Evolutionary conservation across 2,113 vertebrate species (phyloP).

Genomic region (Amphilophus citrinellus): DNA sequence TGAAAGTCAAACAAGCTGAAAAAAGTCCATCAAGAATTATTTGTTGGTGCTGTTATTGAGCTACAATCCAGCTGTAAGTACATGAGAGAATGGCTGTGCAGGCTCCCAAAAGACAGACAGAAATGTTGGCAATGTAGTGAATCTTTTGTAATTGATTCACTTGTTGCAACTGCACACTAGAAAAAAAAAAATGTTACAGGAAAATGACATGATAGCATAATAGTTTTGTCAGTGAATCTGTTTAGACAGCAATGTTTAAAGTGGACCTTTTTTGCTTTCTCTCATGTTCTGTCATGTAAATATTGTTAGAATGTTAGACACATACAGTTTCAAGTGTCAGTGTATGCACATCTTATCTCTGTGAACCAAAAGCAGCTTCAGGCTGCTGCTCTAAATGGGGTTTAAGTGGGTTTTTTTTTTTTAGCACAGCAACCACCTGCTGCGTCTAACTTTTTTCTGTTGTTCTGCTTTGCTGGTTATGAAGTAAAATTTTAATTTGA

Average conservation of each 20-base stretch:
- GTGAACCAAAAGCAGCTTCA: not conserved
- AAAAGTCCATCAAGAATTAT: conserved; percentile 3
- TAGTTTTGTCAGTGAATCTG: conserved; percentile 33
- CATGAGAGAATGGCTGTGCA: conserved; percentile 6
- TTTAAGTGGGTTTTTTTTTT: not conserved
- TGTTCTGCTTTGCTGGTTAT: not conserved
- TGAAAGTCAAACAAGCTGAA: not conserved
- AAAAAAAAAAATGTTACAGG: not conserved
- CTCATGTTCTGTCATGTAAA: not conserved
- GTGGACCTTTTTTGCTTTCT: not conserved
- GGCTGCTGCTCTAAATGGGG: not conserved
- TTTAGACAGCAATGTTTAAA: conserved; percentile 1
- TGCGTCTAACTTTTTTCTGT: not conserved
- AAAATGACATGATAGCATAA: conserved; percentile 7
- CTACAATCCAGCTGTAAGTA: conserved; percentile 33
- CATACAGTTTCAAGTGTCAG: not conserved
- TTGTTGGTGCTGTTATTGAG: conserved; percentile 37
- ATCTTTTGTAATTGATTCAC: conserved; percentile 34
- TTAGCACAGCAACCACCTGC: not conserved
- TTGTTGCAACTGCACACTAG: conserved; percentile 43
- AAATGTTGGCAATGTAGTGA: conserved; percentile 41
- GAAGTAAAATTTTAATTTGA: not conserved
- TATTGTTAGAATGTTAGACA: not conserved
- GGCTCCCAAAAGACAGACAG: conserved; percentile 35
- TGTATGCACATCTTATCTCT: not conserved